Evolutionary conservation across 2,888 invertebrate species (phyloP).

Genomic region (Lycia hirtaria): DNA sequence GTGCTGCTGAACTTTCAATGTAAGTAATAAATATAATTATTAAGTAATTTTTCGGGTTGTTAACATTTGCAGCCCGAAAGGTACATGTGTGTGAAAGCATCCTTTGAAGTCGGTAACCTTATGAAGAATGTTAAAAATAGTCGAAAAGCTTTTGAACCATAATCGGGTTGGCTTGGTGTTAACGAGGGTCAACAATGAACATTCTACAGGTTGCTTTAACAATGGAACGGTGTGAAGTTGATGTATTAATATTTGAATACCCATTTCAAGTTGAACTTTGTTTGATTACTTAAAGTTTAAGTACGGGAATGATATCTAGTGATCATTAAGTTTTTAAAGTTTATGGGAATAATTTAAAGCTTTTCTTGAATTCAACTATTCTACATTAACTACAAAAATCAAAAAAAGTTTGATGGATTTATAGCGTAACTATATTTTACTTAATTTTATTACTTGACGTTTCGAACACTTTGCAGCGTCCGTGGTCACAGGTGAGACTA

Average conservation of each 20-base stretch:
- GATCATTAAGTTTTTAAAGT: not conserved
- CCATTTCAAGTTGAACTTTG: not conserved
- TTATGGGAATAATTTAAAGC: too few relatives aligned
- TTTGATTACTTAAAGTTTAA: not conserved
- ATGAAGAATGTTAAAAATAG: constrained; percentile 22
- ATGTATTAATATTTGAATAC: not conserved
- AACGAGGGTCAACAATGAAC: constrained; percentile 3
- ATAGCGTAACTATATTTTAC: too few relatives aligned
- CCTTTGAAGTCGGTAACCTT: constrained; percentile 15
- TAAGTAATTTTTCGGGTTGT: not conserved
- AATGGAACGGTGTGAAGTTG: not conserved
- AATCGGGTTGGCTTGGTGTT: constrained; percentile 15
- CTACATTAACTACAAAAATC: too few relatives aligned
- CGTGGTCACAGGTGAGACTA: too few relatives aligned
- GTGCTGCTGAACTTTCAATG: constrained; percentile 46
- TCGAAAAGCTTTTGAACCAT: constrained; percentile 14
- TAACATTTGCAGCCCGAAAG: not conserved
- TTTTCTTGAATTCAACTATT: too few relatives aligned
- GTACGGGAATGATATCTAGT: not conserved
- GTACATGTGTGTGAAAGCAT: not conserved
- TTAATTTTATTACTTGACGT: too few relatives aligned
- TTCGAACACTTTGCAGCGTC: too few relatives aligned
- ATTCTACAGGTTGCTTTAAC: constrained; percentile 9
- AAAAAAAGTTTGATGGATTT: too few relatives aligned
- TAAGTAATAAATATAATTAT: constrained; percentile 43